These are phyloP conservation scores for Sterrhoptilus dennistouni DNA, from an alignment of 2,113 vertebrate species.

Conservation along the genomic window DNA sequence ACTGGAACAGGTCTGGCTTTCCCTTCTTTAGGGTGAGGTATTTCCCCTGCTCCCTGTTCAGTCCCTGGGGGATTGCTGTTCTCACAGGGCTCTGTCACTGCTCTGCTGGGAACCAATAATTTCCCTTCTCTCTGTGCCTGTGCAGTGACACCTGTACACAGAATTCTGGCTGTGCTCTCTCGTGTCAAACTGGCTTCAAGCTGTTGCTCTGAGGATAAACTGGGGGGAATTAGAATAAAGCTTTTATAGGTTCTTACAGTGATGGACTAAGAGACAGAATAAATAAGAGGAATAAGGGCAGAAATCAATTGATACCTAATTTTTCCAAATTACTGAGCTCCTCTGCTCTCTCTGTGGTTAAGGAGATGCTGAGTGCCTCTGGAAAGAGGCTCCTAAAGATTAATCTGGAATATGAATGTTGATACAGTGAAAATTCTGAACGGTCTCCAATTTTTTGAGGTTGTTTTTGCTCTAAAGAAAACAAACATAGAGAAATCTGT, in stretches of 20 bases:
- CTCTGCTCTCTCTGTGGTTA: neutral
- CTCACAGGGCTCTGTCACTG: neutral
- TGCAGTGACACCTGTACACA: neutral
- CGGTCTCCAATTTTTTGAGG: neutral
- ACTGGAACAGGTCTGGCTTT: neutral
- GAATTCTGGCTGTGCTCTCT: neutral
- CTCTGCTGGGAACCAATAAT: neutral
- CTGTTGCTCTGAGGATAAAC: neutral
- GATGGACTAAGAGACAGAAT: neutral
- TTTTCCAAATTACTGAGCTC: neutral
- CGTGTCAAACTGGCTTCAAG: neutral
- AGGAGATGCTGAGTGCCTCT: neutral
- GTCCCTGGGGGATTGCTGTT: neutral
- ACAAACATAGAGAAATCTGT: neutral
- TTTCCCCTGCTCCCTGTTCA: neutral
- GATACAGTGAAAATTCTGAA: neutral
- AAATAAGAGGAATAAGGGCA: neutral
- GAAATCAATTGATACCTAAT: neutral
- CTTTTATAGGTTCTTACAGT: neutral
- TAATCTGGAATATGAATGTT: neutral
- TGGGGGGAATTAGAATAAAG: neutral
- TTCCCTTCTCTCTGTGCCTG: neutral
- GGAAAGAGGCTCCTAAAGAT: neutral
- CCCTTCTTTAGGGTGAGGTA: neutral
- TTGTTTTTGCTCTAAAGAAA: slow-evolving; percentile 9